A percentile compares a stretch with the other conserved stretches of the same genome.
Evolutionary conservation across 1,140 invertebrate genomes (phyloP).

Genomic region (Zeugodacus cucurbitae): DNA sequence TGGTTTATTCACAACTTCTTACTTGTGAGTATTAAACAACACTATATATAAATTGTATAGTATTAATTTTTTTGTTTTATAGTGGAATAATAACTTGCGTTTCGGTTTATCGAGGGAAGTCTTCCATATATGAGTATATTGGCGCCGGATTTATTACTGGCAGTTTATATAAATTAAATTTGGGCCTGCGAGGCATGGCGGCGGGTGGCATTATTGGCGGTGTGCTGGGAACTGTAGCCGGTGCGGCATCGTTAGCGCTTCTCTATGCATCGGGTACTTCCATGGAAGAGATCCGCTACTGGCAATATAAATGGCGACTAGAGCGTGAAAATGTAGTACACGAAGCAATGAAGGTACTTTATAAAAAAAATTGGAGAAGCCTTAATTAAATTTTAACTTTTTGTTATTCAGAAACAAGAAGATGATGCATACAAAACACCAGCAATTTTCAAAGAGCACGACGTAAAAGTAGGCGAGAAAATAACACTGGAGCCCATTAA

Average conservation of each 20-base stretch:
- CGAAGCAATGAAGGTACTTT: constrained; percentile 54
- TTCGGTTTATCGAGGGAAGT: constrained; percentile 74
- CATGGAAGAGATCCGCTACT: constrained; percentile 69
- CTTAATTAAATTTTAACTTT: neutral
- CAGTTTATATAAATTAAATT: constrained; percentile 56
- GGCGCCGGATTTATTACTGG: constrained; percentile 73
- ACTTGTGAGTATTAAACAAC: constrained; percentile 68
- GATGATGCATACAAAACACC: constrained; percentile 43
- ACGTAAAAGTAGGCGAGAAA: constrained; percentile 50
- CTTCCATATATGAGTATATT: constrained; percentile 74
- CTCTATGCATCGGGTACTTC: constrained; percentile 68
- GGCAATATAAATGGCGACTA: constrained; percentile 68
- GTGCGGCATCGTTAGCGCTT: constrained; percentile 64
- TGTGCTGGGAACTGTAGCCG: constrained; percentile 68
- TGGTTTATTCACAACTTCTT: constrained; percentile 72
- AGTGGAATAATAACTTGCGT: constrained; percentile 73
- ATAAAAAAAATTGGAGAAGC: neutral
- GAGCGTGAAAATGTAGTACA: constrained; percentile 56
- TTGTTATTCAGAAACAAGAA: constrained; percentile 44
- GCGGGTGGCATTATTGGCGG: constrained; percentile 72
- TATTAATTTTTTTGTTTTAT: constrained; percentile 50
- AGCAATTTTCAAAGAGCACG: constrained; percentile 54
- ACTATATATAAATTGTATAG: neutral
- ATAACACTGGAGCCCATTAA: constrained; percentile 56
- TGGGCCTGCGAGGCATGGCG: constrained; percentile 73